A percentile compares a stretch with the other conserved stretches of the same genome.
phyloP scores from a whole-genome alignment of 1,140 invertebrate genomes.

The Lordiphosa clarofinis region DNA sequence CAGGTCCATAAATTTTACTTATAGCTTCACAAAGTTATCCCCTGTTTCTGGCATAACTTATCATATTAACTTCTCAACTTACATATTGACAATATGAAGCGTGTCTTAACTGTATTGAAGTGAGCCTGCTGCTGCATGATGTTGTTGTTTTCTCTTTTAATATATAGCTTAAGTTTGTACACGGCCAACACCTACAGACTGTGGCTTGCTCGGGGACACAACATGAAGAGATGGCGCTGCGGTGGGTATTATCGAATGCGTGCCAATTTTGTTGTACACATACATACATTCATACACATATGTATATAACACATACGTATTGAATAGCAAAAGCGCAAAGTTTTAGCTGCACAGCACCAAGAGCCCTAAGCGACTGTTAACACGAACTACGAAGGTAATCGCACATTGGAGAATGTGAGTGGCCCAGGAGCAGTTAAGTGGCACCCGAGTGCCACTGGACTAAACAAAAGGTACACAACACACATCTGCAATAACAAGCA shows the following conservation, averaged over 20 bases:
- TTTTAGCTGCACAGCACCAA: conserved; percentile 12
- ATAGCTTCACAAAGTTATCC: no score
- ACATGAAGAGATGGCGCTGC: not conserved
- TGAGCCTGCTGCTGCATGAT: no score
- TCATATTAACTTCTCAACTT: no score
- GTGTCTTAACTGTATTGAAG: no score
- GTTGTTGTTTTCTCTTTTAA: no score
- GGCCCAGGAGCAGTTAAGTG: conserved; percentile 9
- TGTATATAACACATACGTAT: conserved; percentile 16
- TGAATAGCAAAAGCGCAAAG: conserved; percentile 27
- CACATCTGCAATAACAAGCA: not conserved
- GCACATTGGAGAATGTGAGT: conserved; percentile 29
- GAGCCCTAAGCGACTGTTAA: conserved; percentile 38
- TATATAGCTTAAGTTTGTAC: no score
- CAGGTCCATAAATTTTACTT: no score
- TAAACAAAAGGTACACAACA: not conserved
- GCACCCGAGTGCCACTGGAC: conserved; percentile 1
- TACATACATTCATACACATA: conserved; percentile 8
- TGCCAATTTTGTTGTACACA: conserved; percentile 33
- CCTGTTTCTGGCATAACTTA: no score
- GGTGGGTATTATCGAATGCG: conserved; percentile 42
- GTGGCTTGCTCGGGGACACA: no score
- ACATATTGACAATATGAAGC: no score
- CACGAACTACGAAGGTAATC: conserved; percentile 31
- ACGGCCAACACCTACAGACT: no score